Percentiles rank a stretch among this genome's conserved stretches.
Evolutionary conservation across 2,113 vertebrate species (phyloP).

Genomic region (Galeopterus variegatus): DNA sequence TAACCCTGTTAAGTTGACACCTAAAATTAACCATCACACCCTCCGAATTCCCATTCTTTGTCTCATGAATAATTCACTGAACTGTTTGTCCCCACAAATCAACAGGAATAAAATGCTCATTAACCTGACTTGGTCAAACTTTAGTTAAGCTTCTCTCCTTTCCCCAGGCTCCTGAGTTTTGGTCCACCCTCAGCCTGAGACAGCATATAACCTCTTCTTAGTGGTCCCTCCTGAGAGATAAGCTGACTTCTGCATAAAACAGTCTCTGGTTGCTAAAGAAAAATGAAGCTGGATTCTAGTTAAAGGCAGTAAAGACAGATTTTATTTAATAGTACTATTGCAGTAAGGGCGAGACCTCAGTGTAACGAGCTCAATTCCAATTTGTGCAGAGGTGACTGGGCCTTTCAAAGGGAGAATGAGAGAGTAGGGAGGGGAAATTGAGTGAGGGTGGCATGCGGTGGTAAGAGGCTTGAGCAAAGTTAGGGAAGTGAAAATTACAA

Average conservation of each 20-base stretch:
- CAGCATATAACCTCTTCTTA: not conserved
- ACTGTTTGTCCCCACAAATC: not conserved
- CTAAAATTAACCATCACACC: not conserved
- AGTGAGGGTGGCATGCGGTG: not conserved
- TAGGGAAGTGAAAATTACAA: not conserved
- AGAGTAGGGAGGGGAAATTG: not conserved
- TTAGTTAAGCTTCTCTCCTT: not conserved
- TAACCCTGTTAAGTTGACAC: not conserved
- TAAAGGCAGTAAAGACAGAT: not conserved
- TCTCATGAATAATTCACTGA: slow-evolving; percentile 39
- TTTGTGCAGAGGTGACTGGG: not conserved
- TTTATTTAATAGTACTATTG: not conserved
- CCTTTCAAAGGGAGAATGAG: not conserved
- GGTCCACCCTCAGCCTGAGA: not conserved
- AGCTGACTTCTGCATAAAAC: not conserved
- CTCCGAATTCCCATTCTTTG: slow-evolving; percentile 1
- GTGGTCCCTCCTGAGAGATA: not conserved
- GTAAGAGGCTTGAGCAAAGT: not conserved
- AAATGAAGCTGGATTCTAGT: not conserved
- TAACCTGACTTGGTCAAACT: not conserved
- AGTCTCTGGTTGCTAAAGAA: not conserved
- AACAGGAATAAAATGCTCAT: not conserved
- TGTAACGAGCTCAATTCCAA: not conserved
- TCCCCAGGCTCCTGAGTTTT: not conserved
- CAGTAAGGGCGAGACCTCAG: no score